Evolutionary conservation across 1,140 invertebrate species (phyloP).

Genomic region (Maconellicoccus hirsutus): DNA sequence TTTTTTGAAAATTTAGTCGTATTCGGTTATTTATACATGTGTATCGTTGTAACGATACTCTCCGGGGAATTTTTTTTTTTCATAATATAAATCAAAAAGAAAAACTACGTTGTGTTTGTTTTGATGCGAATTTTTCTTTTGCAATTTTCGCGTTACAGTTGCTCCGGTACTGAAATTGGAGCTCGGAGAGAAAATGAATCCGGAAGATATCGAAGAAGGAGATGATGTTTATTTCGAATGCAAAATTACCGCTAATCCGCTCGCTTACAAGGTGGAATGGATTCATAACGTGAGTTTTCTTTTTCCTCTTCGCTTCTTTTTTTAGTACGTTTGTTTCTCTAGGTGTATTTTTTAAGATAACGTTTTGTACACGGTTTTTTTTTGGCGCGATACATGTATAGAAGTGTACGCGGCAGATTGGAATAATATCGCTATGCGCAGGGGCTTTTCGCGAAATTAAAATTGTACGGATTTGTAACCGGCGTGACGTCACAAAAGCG

Average conservation of each 20-base stretch:
- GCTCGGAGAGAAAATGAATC: conserved; percentile 70
- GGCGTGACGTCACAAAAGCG: no score
- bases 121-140: not conserved
- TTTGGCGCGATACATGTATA: no score
- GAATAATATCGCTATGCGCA: no score
- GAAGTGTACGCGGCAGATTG: no score
- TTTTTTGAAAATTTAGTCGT: not conserved
- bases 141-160: conserved; percentile 44
- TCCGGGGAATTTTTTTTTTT: not conserved
- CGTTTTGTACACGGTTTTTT: no score
- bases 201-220: conserved; percentile 75
- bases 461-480: no score
- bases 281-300: conserved; percentile 73
- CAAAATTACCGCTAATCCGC: conserved; percentile 70
- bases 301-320: not conserved
- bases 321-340: conserved; percentile 2
- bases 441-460: no score
- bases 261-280: conserved; percentile 78
- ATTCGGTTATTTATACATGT: not conserved
- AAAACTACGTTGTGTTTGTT: conserved; percentile 15
- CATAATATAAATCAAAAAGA: conserved; percentile 21
- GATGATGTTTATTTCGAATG: conserved; percentile 86
- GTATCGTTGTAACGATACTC: not conserved
- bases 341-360: no score
- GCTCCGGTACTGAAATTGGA: conserved; percentile 58